phyloP scores from a whole-genome alignment of 2,888 invertebrate species.

The Lasioglossum figueresi region DNA sequence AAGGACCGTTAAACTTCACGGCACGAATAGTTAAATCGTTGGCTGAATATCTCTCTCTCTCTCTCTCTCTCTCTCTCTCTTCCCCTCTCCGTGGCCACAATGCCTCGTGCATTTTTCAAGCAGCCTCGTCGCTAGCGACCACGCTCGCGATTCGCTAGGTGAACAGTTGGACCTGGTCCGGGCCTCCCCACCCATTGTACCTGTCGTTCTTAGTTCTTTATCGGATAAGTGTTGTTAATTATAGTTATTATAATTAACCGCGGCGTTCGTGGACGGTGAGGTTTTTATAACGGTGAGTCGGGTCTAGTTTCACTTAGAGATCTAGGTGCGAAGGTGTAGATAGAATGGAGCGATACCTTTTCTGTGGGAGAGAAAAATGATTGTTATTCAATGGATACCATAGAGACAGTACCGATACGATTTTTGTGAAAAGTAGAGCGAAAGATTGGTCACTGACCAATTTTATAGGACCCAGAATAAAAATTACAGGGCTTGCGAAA shows the following conservation, averaged over 20 bases:
- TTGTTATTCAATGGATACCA: too few species aligned
- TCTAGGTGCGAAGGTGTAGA: slow-evolving; percentile 38
- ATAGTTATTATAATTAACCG: slow-evolving; percentile 65
- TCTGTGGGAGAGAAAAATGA: slow-evolving; percentile 23
- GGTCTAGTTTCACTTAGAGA: slow-evolving; percentile 36
- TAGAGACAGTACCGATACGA: too few species aligned
- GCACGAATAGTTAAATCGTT: background rate
- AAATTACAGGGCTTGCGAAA: background rate
- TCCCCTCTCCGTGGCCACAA: background rate
- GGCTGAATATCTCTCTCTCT: background rate
- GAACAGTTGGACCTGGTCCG: slow-evolving; percentile 1
- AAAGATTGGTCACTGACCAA: too few species aligned
- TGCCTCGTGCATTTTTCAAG: background rate
- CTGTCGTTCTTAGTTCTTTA: slow-evolving; percentile 50
- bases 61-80: too few species aligned
- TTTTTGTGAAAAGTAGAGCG: too few species aligned
- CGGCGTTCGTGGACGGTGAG: slow-evolving; percentile 48
- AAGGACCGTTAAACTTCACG: slow-evolving; percentile 13
- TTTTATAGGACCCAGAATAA: too few species aligned
- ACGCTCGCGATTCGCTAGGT: slow-evolving; percentile 23
- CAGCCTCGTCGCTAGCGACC: slow-evolving; percentile 16
- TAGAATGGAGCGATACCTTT: slow-evolving; percentile 43
- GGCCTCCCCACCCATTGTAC: slow-evolving; percentile 1
- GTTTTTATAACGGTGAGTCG: slow-evolving; percentile 54
- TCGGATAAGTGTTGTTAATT: slow-evolving; percentile 66